Conservation (phyloP, 1,140 invertebrate genomes). For the Anastrepha ludens region DNA sequence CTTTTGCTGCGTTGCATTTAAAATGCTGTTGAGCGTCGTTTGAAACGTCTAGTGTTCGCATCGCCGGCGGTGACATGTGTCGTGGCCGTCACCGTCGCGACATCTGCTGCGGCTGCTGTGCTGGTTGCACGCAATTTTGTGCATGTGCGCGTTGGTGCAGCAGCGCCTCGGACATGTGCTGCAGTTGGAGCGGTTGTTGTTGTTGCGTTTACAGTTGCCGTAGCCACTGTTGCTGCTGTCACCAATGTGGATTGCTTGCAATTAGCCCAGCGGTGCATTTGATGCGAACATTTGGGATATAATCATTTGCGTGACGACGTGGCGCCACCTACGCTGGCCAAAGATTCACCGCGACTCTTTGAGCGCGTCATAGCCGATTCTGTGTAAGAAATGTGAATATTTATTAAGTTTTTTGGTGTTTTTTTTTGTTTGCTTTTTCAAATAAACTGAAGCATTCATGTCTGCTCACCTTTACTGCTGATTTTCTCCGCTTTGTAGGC, state of each 20-base stretch:
- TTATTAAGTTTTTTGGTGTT: no score
- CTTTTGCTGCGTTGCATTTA: slow-evolving; percentile 60
- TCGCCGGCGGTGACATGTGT: slow-evolving; percentile 57
- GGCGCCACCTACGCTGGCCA: slow-evolving; percentile 78
- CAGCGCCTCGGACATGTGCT: slow-evolving; percentile 5
- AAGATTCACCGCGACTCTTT: slow-evolving; percentile 81
- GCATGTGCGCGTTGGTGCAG: slow-evolving; percentile 64
- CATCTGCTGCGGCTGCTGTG: slow-evolving; percentile 63
- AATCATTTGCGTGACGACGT: slow-evolving; percentile 74
- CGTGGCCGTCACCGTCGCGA: neutral
- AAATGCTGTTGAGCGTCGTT: slow-evolving; percentile 73
- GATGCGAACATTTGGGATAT: slow-evolving; percentile 74
- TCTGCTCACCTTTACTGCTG: slow-evolving; percentile 66
- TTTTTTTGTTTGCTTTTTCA: neutral
- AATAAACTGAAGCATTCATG: neutral
- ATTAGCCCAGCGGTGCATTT: slow-evolving; percentile 73
- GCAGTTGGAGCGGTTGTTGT: slow-evolving; percentile 23
- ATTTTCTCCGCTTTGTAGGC: slow-evolving; percentile 77
- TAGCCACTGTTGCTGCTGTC: slow-evolving; percentile 53
- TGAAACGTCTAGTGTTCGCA: slow-evolving; percentile 60
- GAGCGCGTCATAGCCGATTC: slow-evolving; percentile 73
- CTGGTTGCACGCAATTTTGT: slow-evolving; percentile 71
- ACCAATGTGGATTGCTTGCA: slow-evolving; percentile 70
- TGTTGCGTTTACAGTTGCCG: slow-evolving; percentile 36
- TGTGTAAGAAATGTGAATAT: slow-evolving; percentile 1